Evolutionary conservation across 2,797 vertebrate species (phyloP), one percentile per base, ranked within the genome.

Genomic region (Poliocrania exsul): DNA sequence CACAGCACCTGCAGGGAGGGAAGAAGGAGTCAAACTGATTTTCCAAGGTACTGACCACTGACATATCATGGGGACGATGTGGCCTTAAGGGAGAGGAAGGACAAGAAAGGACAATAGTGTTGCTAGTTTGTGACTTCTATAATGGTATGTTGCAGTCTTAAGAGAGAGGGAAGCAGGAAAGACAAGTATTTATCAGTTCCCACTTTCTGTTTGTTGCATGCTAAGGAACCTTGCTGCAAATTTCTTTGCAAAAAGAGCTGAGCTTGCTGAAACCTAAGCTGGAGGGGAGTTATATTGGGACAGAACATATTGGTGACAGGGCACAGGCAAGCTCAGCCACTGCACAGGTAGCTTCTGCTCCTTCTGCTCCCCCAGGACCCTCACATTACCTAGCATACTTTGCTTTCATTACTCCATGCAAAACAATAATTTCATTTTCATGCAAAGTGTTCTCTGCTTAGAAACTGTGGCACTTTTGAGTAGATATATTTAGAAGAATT

Each of bases 11-110:
- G 90, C 57, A 95, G 92, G 67, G 54, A 84, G n/a, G 54, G 61
- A 91, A 88, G 67, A 51, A 89, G 60, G 61, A 95, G 86, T 90
- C 93, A 91, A 60, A 83, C 28, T n/a, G 47, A 95, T 97, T 96
- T 96, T 93, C 88, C 64, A 56, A 85, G 62, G 77, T 78, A 57
- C 67, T 89, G 90, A 65, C 65, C 81, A 49, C 16, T 42, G 92
- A 92, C 61, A 91, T 70, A n/a, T 57, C 57, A 65, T 5, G 26
- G 28, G 21, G 18, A 6, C 1, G 21, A 88, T 57, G 71, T 47
- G 65, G 47, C 51, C 56, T 67, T 62, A 61, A 74, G 65, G 33
- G 28, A 71, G 57, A 53, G 16, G 37, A 84, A 88, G 18, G 71
- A 80, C 66, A 73, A 53, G 58, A 64, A 91, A 85, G 50, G 79